Conservation (phyloP, 2,888 invertebrate genomes). For the Strigamia transsilvanica region DNA sequence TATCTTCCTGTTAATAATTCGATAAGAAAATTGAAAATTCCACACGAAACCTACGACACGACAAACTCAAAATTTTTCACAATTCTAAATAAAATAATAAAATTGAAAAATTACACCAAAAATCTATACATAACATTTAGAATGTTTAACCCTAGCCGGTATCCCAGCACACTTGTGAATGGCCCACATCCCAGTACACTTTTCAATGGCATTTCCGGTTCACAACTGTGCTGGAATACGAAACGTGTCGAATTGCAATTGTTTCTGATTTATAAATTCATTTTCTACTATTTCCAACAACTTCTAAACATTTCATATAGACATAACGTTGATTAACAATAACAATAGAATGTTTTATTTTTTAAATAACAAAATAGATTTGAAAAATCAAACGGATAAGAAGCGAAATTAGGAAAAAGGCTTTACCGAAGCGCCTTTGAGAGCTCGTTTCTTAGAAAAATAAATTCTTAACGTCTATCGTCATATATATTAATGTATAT, state of each 20-base stretch:
- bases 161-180: too few species aligned
- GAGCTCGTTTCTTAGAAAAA: background rate
- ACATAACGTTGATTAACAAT: slow-evolving; percentile 12
- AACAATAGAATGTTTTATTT: background rate
- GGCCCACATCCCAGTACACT: too few species aligned
- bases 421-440: background rate
- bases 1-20: slow-evolving; percentile 2
- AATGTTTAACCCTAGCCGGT: too few species aligned
- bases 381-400: background rate
- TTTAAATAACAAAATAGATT: slow-evolving; percentile 14
- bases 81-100: background rate
- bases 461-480: slow-evolving; percentile 1
- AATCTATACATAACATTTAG: too few species aligned
- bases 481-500: background rate
- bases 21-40: background rate
- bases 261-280: background rate
- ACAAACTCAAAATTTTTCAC: background rate
- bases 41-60: background rate
- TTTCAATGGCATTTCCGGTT: too few species aligned
- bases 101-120: too few species aligned
- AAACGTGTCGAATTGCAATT: too few species aligned
- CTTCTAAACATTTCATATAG: background rate
- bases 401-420: background rate
- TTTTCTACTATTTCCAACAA: background rate
- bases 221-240: too few species aligned